Evolutionary conservation across 2,888 invertebrate genomes (phyloP).

Genomic region (Smittia sp.): DNA sequence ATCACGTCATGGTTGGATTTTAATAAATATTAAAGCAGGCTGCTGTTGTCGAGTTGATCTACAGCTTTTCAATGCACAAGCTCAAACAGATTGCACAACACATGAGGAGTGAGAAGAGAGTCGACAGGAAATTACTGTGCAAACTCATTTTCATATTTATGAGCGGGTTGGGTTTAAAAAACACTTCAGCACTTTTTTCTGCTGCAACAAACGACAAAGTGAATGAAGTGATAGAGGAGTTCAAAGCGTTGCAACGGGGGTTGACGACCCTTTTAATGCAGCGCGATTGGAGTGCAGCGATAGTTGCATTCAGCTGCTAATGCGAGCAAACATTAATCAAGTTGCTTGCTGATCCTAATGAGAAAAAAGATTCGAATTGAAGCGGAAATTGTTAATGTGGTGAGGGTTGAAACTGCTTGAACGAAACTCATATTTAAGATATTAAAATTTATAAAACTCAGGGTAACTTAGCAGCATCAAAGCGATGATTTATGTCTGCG

Average conservation of each 20-base stretch:
- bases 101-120: no score
- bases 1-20: background rate
- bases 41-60: no score
- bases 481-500: background rate
- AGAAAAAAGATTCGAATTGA: background rate
- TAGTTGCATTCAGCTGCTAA: background rate
- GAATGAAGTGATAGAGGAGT: no score
- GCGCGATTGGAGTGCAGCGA: no score
- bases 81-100: no score
- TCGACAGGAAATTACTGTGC: slow-evolving; percentile 6
- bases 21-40: background rate
- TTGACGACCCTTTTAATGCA: background rate
- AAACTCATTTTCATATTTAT: slow-evolving; percentile 36
- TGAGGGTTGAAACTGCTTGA: no score
- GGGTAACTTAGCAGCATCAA: background rate
- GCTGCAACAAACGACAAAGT: no score
- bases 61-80: no score
- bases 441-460: no score
- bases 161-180: background rate
- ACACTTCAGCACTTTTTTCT: no score
- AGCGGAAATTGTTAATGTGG: background rate
- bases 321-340: background rate
- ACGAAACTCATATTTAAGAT: no score
- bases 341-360: background rate
- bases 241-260: no score